These are phyloP conservation scores for Coptodon bakossiorum DNA, from an alignment of 2,113 vertebrate genomes.

Conservation along the genomic window DNA sequence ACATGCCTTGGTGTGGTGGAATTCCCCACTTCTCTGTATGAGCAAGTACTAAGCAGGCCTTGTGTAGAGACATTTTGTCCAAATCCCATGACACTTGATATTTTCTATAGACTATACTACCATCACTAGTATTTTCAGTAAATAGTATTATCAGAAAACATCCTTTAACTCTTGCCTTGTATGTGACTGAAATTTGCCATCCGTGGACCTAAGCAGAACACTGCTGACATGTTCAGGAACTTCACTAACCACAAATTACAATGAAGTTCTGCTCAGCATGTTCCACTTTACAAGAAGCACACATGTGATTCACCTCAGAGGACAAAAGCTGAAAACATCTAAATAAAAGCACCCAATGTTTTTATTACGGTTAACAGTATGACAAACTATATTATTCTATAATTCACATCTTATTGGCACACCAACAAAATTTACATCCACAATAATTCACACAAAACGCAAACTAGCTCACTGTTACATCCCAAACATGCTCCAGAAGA, in stretches of 20 bases:
- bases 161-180: background rate
- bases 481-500: slow-evolving; percentile 24
- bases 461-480: slow-evolving; percentile 38
- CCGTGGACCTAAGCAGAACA: background rate
- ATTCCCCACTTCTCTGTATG: background rate
- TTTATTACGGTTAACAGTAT: slow-evolving; percentile 44
- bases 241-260: background rate
- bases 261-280: background rate
- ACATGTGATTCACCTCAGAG: background rate
- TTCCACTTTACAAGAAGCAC: background rate
- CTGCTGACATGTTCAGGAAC: background rate
- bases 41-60: background rate
- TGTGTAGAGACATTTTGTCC: background rate
- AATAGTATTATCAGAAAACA: background rate
- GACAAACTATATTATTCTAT: slow-evolving; percentile 35
- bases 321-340: background rate
- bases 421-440: slow-evolving; percentile 52
- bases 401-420: slow-evolving; percentile 48
- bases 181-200: background rate
- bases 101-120: background rate
- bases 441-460: slow-evolving; percentile 36
- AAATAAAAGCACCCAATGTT: slow-evolving; percentile 34
- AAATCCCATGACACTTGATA: background rate
- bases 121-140: background rate
- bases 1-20: background rate